Evolutionary conservation across 2,888 invertebrate species (phyloP).

Genomic region (Archaeoteleia sp.): DNA sequence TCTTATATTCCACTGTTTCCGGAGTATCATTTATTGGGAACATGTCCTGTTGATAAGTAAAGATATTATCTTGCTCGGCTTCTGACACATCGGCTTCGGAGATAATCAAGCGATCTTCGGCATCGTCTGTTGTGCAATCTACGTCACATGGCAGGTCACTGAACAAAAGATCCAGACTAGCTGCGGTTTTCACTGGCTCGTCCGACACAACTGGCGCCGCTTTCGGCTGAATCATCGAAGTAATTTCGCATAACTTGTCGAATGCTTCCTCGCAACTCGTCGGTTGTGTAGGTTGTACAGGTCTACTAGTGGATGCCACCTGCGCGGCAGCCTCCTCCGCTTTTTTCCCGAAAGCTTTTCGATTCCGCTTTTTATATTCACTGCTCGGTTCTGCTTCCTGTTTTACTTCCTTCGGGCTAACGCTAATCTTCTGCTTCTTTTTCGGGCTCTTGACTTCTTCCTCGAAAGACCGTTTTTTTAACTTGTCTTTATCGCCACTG

Average conservation of each 20-base stretch:
- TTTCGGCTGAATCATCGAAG: conserved; percentile 62
- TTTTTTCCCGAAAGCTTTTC: conserved; percentile 62
- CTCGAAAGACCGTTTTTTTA: conserved; percentile 70
- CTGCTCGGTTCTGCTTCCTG: conserved; percentile 38
- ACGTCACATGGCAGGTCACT: conserved; percentile 73
- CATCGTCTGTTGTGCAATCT: conserved; percentile 75
- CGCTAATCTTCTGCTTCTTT: conserved; percentile 67
- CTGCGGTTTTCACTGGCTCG: conserved; percentile 50
- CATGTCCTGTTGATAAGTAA: conserved; percentile 79
- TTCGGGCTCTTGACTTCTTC: conserved; percentile 70
- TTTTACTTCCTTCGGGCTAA: conserved; percentile 55
- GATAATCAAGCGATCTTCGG: conserved; percentile 78
- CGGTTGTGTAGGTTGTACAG: conserved; percentile 16
- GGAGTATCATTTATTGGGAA: conserved; percentile 72
- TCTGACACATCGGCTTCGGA: conserved; percentile 81
- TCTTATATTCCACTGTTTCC: conserved; percentile 55
- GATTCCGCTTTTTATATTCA: conserved; percentile 61
- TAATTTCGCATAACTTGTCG: conserved; percentile 76
- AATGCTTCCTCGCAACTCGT: conserved; percentile 74
- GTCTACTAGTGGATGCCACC: conserved; percentile 50
- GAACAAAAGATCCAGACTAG: conserved; percentile 72
- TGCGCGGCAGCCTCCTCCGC: conserved; percentile 59
- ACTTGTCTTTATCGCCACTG: conserved; percentile 66
- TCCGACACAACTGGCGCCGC: conserved; percentile 56
- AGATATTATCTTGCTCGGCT: conserved; percentile 76